Base-by-base conservation (phyloP, 1,140 invertebrate species). In the Drosophila eugracilis region DNA sequence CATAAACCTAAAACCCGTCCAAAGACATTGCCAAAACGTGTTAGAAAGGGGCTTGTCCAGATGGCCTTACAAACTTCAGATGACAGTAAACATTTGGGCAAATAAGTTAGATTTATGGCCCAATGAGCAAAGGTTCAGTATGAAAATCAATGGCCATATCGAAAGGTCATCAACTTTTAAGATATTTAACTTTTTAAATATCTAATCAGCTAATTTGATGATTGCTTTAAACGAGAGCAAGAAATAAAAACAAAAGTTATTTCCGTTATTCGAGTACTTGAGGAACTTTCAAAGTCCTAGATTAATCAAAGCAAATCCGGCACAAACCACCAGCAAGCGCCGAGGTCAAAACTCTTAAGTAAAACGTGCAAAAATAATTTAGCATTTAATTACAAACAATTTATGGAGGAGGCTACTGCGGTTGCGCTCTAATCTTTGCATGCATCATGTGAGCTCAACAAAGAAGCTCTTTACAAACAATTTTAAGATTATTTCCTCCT, bases 321-420 rank as follows among this genome's bases (percentile, higher is more conserved):
- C 41, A 65, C 41, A 30, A 62, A 63, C 57, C 60, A 48, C 55
- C 62, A 59, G 9, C 22, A 19, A 39, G 15, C 19, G 1, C 9
- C 60, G 60, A 65, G 60, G 60, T 65, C 57, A 65, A 48, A 62
- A n/a, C 58, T 45, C 30, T 65, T 47, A 24, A 21, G 9, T 24
- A 65, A 65, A 65, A 65, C 55, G 69, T 45, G 30, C 55, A 48
- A 71, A 47, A 69, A 72, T 47, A 70, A 71, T 47, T 71, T 72
- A n/a, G 41, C 69, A 60, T 32, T 67, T 70, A 70, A 47, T 58
- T 65, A 59, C 41, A 22, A 34, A 62, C 41, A 62, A 60, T 62
- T 62, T 65, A 37, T 62, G 28, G 32, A 65, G 24, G 60, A 65
- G 24, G 60, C 60, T 48, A 39, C 60, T 48, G 60, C 24, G 30